Base-by-base conservation (phyloP, 2,888 invertebrate genomes). In the Marronus borbonicus region DNA sequence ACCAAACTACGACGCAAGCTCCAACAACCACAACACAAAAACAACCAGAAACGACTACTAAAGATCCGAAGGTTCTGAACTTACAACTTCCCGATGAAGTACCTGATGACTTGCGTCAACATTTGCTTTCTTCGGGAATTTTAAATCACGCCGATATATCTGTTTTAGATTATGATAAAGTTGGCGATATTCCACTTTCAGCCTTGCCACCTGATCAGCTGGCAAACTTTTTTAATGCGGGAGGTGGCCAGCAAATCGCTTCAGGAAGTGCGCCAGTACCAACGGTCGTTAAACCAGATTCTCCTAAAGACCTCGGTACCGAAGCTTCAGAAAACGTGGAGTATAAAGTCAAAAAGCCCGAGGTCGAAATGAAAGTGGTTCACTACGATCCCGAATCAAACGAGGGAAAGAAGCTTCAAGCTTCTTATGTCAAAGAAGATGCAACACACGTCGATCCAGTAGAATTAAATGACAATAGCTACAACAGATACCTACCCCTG, bases 91-190 rank as follows among this genome's bases (percentile, higher is more conserved):
- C 97, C 12, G 96, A 96, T 84, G 96, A 97, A 90, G 96, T 96
- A 5, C 97, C 97, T 3, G 96, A 96, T 81, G 96, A 97, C 83
- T 90, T 97, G 65, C 91, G 96, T 58, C 92, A 95, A 85, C 96
- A 97, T 84, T 89, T 97, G 4, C 88, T 96, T 65, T 93, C 94
- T 69, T 96, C 96, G 0, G 97, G 97, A 55, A 96, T 97, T 83
- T 89, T 97, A 76, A 94, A 95, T 82, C 95, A 96, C 85, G 96
- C 96, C 64, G 95, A 96, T 83, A 96, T 97, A 79, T 96, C 96
- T 82, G 92, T 97, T 68, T 89, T 96, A 78, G 96, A 96, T 88
- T 96, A 96, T 84, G 96, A 96, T 85, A 96, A 96, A 90, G 93
- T 96, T 58, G 96, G 96, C 44, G 96, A 95, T 80, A 95, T 95